A percentile compares a stretch with the other conserved stretches of the same genome.
These are phyloP conservation scores for Scrobipalpa atriplicella DNA, from an alignment of 2,888 invertebrate genomes.

Conservation along the genomic window DNA sequence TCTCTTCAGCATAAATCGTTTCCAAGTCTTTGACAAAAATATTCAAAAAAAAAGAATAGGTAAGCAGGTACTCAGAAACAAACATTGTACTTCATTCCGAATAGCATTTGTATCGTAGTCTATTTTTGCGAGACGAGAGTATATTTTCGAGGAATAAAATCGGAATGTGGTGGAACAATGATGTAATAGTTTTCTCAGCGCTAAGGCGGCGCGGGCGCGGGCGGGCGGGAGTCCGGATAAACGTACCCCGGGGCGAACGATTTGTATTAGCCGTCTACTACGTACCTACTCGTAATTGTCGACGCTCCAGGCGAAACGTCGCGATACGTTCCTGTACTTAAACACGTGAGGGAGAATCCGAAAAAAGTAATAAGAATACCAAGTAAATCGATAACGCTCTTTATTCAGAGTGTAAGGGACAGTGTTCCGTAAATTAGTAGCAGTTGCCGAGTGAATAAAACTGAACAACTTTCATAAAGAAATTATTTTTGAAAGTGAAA, in stretches of 20 bases:
- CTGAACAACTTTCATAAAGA: no score
- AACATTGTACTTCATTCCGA: conserved; percentile 9
- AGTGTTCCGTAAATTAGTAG: no score
- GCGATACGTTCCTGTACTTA: conserved; percentile 61
- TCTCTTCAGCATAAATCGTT: conserved; percentile 9
- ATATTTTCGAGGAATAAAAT: conserved; percentile 55
- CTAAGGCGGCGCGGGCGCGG: conserved; percentile 46
- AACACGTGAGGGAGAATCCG: conserved; percentile 64
- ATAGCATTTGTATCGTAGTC: conserved; percentile 35
- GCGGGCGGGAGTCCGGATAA: conserved; percentile 62
- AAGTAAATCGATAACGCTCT: conserved; percentile 53
- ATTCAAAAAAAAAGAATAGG: neutral
- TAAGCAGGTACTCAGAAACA: conserved; percentile 13
- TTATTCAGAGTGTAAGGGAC: conserved; percentile 16
- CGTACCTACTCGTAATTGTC: conserved; percentile 73
- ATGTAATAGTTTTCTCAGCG: conserved; percentile 69
- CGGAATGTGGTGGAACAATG: conserved; percentile 56
- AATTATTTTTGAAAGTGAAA: no score
- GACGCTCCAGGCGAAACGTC: conserved; percentile 62
- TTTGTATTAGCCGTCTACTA: conserved; percentile 79
- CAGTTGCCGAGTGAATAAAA: no score
- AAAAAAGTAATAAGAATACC: conserved; percentile 58
- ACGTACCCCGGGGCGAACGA: conserved; percentile 75
- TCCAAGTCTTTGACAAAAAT: neutral
- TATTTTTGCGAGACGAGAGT: conserved; percentile 45